These are phyloP conservation scores for Excalfactoria chinensis DNA, from an alignment of 2,113 vertebrate species.

Conservation along the genomic window DNA sequence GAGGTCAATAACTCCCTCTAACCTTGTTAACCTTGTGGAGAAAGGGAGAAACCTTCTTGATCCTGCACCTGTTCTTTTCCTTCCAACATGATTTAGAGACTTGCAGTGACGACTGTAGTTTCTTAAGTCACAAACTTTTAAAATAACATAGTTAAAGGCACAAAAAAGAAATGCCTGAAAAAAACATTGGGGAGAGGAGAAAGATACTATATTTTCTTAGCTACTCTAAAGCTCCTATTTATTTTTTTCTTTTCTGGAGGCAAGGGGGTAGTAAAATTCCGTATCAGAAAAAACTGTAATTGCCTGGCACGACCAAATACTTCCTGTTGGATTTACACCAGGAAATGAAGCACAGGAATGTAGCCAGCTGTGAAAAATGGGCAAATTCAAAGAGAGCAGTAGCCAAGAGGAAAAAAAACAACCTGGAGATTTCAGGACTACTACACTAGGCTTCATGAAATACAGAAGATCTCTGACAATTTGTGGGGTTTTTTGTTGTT, in stretches of 20 bases:
- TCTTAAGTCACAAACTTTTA: neutral
- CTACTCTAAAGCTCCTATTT: neutral
- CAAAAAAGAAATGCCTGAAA: neutral
- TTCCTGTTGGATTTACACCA: slow-evolving; percentile 7
- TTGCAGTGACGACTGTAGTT: neutral
- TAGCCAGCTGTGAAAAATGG: neutral
- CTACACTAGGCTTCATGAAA: neutral
- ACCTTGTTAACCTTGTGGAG: neutral
- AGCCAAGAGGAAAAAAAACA: neutral
- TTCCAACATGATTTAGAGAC: neutral
- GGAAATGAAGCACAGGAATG: neutral
- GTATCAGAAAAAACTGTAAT: neutral
- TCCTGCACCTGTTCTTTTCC: neutral
- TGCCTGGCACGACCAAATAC: neutral
- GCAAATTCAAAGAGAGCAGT: neutral
- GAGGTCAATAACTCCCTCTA: neutral
- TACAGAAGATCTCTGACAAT: neutral
- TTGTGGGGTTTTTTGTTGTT: too few relatives aligned
- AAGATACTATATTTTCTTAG: neutral
- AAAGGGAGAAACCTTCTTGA: neutral
- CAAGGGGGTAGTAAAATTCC: neutral
- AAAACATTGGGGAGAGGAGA: neutral
- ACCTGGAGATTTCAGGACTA: neutral
- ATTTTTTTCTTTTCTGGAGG: neutral
- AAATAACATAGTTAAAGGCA: slow-evolving; percentile 20